Percentiles rank a stretch among this genome's conserved stretches.
phyloP scores from a whole-genome alignment of 2,797 vertebrate genomes.

The Aplochiton taeniatus region DNA sequence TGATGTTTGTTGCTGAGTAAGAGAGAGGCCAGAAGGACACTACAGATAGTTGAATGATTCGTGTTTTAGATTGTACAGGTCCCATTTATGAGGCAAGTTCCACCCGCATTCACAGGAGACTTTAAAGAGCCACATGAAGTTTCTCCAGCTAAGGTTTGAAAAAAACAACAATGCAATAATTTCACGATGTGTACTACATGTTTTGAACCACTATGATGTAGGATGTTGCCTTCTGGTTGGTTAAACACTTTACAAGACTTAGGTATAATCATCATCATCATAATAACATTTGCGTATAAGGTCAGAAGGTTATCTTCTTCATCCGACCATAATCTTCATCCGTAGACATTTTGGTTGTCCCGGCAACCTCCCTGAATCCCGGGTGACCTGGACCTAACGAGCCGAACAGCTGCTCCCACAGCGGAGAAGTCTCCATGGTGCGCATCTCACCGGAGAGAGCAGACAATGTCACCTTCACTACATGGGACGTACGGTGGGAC shows the following conservation, averaged over 20 bases:
- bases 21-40: neutral
- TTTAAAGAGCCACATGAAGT: too few relatives aligned
- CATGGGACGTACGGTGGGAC: constrained; percentile 31
- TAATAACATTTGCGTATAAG: too few relatives aligned
- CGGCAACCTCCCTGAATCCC: constrained; percentile 46
- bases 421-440: constrained; percentile 59
- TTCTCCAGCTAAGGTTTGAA: too few relatives aligned
- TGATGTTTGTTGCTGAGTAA: constrained; percentile 20
- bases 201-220: too few relatives aligned
- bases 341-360: constrained; percentile 56
- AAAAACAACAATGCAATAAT: too few relatives aligned
- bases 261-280: too few relatives aligned
- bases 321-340: neutral
- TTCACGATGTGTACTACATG: too few relatives aligned
- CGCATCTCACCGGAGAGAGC: constrained; percentile 48
- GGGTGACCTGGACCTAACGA: constrained; percentile 66
- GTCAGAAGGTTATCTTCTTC: constrained; percentile 37
- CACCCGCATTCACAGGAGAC: too few relatives aligned
- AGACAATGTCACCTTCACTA: constrained; percentile 75
- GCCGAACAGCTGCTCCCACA: constrained; percentile 66
- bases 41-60: neutral
- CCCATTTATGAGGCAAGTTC: too few relatives aligned
- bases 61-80: too few relatives aligned
- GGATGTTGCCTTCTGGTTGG: too few relatives aligned
- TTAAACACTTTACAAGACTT: too few relatives aligned